A percentile compares a stretch with the other conserved stretches of the same genome.
phyloP scores from a whole-genome alignment of 1,140 invertebrate species.

The Helicoverpa armigera region DNA sequence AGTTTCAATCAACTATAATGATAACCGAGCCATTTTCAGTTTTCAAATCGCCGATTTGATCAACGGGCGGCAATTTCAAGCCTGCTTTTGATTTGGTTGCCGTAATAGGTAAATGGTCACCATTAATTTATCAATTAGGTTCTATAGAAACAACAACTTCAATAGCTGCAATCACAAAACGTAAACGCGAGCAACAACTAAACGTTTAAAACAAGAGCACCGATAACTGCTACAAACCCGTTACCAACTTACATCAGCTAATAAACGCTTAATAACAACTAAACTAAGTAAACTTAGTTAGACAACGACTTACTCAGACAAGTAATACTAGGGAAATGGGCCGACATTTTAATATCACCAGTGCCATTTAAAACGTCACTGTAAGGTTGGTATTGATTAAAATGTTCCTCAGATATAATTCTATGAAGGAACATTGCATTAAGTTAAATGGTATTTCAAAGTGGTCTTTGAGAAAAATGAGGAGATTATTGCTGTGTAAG shows the following conservation, averaged over 20 bases:
- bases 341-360: not conserved
- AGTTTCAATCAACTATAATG: too few relatives aligned
- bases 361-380: not conserved
- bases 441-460: not conserved
- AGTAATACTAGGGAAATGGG: slow-evolving; percentile 7
- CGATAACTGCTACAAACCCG: not conserved
- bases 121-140: too few relatives aligned
- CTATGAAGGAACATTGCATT: not conserved
- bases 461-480: not conserved
- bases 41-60: too few relatives aligned
- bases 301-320: slow-evolving; percentile 2
- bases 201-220: not conserved
- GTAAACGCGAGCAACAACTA: not conserved
- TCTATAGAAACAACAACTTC: too few relatives aligned
- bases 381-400: not conserved
- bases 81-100: too few relatives aligned
- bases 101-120: too few relatives aligned
- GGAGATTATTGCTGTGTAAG: not conserved
- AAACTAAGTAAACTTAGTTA: not conserved
- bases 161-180: not conserved
- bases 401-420: slow-evolving; percentile 4
- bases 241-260: slow-evolving; percentile 6
- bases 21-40: too few relatives aligned
- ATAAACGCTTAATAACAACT: not conserved
- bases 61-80: too few relatives aligned